A percentile compares a stretch with the other conserved stretches of the same genome.
Conservation (phyloP, 2,113 vertebrate species). For the Phalacrocorax aristotelis region DNA sequence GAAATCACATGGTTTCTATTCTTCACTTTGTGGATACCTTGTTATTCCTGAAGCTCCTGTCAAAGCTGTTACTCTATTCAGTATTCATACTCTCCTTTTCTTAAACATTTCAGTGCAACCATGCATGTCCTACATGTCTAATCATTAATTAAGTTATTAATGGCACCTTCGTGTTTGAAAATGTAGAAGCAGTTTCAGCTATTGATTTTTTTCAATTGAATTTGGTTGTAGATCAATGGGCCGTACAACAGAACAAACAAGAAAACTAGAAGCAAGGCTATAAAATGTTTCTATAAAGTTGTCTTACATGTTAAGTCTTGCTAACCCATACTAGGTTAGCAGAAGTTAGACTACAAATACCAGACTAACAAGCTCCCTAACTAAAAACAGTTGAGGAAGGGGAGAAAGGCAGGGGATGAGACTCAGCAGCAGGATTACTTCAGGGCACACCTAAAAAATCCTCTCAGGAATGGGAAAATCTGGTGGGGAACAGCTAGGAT, state of each 20-base stretch:
- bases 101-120: not conserved
- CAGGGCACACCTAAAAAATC: not conserved
- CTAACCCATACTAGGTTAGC: not conserved
- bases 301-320: not conserved
- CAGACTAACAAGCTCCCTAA: not conserved
- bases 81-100: not conserved
- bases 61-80: not conserved
- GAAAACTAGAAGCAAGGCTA: not conserved
- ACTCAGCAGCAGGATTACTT: not conserved
- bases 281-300: not conserved
- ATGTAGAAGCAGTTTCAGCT: not conserved
- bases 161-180: not conserved
- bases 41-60: not conserved
- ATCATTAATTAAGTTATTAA: slow-evolving; percentile 9
- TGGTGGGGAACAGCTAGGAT: not conserved
- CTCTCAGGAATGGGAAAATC: not conserved
- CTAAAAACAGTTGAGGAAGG: not conserved
- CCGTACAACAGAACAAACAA: not conserved
- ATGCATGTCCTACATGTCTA: not conserved
- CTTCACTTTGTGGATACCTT: not conserved
- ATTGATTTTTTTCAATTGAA: not conserved
- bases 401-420: not conserved
- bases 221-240: not conserved
- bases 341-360: not conserved
- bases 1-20: not conserved